Percentiles rank a stretch among this genome's conserved stretches.
phyloP scores from a whole-genome alignment of 2,113 vertebrate genomes.

The Spermophilus dauricus region DNA sequence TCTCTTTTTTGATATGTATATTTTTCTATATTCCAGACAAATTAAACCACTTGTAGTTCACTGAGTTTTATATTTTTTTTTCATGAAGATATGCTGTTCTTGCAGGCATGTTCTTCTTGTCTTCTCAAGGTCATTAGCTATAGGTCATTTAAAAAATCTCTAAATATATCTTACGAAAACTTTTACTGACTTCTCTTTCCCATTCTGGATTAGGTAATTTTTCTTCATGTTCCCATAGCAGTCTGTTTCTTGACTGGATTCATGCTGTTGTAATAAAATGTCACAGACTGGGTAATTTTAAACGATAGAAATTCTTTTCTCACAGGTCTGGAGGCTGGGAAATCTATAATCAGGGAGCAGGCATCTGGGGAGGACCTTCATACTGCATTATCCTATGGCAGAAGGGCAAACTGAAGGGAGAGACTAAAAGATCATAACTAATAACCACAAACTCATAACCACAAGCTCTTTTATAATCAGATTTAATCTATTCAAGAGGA shows the following conservation, averaged over 20 bases:
- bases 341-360: not conserved
- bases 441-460: not conserved
- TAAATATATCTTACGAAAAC: not conserved
- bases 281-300: not conserved
- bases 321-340: not conserved
- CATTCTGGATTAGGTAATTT: not conserved
- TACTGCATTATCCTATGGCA: not conserved
- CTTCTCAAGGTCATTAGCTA: too few relatives aligned
- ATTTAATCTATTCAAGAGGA: not conserved
- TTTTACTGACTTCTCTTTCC: not conserved
- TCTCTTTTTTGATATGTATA: not conserved
- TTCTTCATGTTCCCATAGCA: not conserved
- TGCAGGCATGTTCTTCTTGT: not conserved
- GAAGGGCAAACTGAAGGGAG: not conserved
- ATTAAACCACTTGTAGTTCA: not conserved
- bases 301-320: not conserved
- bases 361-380: not conserved
- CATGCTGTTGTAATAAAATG: not conserved
- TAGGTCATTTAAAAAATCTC: slow-evolving; percentile 16
- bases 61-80: not conserved
- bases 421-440: not conserved
- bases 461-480: not conserved
- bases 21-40: not conserved
- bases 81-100: not conserved
- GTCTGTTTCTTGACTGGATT: not conserved